A percentile compares a stretch with the other conserved stretches of the same genome.
phyloP scores from a whole-genome alignment of 2,113 vertebrate genomes.

The Ancistrus triradiatus region DNA sequence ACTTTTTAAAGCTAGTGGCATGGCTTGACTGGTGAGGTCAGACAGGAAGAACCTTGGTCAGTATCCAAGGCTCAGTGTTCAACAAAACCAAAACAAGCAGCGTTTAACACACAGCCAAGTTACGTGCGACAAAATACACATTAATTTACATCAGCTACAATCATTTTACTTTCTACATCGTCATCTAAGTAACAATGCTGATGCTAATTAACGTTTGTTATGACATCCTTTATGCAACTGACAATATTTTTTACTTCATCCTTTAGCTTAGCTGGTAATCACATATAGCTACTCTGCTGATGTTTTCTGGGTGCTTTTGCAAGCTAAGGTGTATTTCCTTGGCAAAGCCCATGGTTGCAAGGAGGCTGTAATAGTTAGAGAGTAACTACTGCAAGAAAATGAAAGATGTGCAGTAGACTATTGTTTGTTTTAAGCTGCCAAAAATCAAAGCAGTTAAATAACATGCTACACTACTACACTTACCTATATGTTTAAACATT shows the following conservation, averaged over 20 bases:
- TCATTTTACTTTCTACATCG: too few species aligned
- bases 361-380: neutral
- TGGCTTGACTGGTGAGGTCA: slow-evolving; percentile 54
- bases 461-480: neutral
- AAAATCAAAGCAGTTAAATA: neutral
- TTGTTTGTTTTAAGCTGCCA: too few species aligned
- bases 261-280: neutral
- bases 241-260: neutral
- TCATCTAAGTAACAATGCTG: too few species aligned
- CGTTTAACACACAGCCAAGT: too few species aligned
- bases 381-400: neutral
- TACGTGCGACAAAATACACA: too few species aligned
- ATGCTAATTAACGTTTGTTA: too few species aligned
- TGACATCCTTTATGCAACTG: too few species aligned
- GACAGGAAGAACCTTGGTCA: slow-evolving; percentile 65
- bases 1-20: slow-evolving; percentile 59
- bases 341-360: slow-evolving; percentile 4
- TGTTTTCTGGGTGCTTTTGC: neutral
- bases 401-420: too few species aligned
- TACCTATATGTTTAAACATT: neutral
- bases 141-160: too few species aligned
- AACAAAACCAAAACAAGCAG: slow-evolving; percentile 63
- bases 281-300: neutral
- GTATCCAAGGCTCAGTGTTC: slow-evolving; percentile 67
- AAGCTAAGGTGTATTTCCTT: neutral